These are phyloP conservation scores for Rhynchotus rufescens DNA, from an alignment of 2,797 vertebrate genomes.

Conservation along the genomic window DNA sequence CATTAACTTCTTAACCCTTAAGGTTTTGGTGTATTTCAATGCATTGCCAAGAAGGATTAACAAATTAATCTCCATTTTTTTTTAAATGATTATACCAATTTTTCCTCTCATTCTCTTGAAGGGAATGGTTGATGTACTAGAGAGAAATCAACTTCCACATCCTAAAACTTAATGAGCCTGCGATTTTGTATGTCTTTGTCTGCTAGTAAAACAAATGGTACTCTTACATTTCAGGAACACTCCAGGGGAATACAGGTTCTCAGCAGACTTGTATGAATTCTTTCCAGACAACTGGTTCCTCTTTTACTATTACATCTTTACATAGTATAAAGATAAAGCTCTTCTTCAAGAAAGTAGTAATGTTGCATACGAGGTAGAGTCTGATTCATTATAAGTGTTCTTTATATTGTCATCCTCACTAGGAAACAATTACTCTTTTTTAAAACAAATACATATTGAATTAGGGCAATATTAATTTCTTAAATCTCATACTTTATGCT, in stretches of 20 bases:
- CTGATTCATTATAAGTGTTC: background rate
- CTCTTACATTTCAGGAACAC: background rate
- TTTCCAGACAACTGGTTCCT: background rate
- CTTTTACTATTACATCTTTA: background rate
- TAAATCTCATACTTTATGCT: background rate
- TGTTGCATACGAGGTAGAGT: background rate
- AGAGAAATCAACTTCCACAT: constrained; percentile 6
- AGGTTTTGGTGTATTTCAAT: background rate
- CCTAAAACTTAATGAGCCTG: constrained; percentile 30
- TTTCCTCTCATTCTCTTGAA: background rate
- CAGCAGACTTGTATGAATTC: background rate
- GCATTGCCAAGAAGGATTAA: constrained; percentile 19
- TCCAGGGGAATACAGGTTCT: background rate
- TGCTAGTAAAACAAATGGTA: constrained; percentile 17
- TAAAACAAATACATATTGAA: background rate
- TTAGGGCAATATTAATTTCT: background rate
- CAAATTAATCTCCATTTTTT: constrained; percentile 26
- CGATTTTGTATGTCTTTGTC: constrained; percentile 20
- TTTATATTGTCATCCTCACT: background rate
- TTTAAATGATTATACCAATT: constrained; percentile 2
- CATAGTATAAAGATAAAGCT: background rate
- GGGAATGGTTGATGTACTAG: background rate
- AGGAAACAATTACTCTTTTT: background rate
- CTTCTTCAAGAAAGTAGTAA: background rate
- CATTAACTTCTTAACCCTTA: background rate